phyloP scores from a whole-genome alignment of 1,140 invertebrate genomes.

The Brachionus rubens region DNA sequence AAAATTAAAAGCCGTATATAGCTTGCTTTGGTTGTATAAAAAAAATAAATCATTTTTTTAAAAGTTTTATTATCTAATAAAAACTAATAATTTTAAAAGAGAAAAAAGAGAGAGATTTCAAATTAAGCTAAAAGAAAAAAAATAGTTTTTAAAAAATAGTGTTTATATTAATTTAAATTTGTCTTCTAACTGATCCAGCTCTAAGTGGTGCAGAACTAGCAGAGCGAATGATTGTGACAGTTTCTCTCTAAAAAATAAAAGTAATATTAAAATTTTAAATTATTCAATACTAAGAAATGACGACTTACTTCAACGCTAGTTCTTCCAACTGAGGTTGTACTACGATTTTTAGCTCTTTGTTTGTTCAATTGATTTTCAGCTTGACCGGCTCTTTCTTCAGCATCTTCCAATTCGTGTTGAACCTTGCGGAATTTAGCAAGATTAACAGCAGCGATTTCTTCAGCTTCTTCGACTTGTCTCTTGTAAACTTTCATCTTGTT shows the following conservation, averaged over 20 bases:
- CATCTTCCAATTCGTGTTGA: slow-evolving; percentile 68
- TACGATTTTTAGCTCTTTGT: slow-evolving; percentile 90
- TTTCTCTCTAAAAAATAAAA: slow-evolving; percentile 18
- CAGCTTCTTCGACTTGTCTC: slow-evolving; percentile 97
- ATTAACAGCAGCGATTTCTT: slow-evolving; percentile 96
- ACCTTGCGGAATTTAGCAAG: slow-evolving; percentile 99
- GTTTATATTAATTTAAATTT: slow-evolving; percentile 11
- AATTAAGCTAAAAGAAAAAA: slow-evolving; percentile 25
- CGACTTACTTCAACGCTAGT: slow-evolving; percentile 1
- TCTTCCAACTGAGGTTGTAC: slow-evolving; percentile 62
- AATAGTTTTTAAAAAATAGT: background rate
- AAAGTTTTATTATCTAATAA: slow-evolving; percentile 11
- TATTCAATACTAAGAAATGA: background rate
- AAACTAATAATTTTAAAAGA: background rate
- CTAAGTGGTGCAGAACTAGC: background rate
- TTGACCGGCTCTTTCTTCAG: slow-evolving; percentile 93
- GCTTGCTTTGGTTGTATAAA: background rate
- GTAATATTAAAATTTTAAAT: background rate
- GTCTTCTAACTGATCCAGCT: slow-evolving; percentile 46
- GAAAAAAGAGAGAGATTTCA: background rate
- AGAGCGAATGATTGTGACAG: too few relatives aligned
- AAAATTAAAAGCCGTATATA: too few relatives aligned
- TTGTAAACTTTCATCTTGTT: slow-evolving; percentile 99
- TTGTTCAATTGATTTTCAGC: slow-evolving; percentile 95
- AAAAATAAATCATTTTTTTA: background rate